Base-by-base conservation (phyloP, 2,888 invertebrate genomes). In the Drosophila borealis region DNA sequence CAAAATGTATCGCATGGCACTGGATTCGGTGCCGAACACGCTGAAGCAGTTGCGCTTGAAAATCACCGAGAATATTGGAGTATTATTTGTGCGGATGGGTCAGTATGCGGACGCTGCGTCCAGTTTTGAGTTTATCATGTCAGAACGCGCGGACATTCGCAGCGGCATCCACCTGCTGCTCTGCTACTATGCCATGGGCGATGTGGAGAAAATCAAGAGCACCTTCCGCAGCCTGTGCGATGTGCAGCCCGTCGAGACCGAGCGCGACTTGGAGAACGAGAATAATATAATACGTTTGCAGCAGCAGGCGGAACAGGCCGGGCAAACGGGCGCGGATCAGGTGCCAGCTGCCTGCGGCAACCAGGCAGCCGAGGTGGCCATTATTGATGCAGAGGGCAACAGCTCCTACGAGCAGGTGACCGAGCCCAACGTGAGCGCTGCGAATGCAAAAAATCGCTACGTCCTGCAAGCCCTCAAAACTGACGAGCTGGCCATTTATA, bases 41-140 rank as follows among this genome's bases (percentile, higher is more conserved):
- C 97, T 98, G 90, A 98, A 98, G 91, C 97, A 97, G 92, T 94
- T 98, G 85, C 96, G 98, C 95, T 96, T 93, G 88, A 98, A 98
- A 93, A 98, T 99, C 78, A 98, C 99, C 95, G 98, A 99, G 93
- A 99, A 99, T 91, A 99, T 99, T 89, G 92, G 92, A 3, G 95
- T 98, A 72, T 94, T 98, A 25, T 96, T 99, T 90, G 97, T 99
- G 25, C 96, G 97, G 90, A 97, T 99, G 96, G 98, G 98, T 33
- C 98, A 98, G 92, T 98, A 98, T 92, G 96, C 96, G 56, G 99
- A 99, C 91, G 99, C 99, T 0, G 96, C 98, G 48, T 97, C 97
- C 4, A 98, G 98, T 87, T 98, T 99, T 92, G 99, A 99, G 91
- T 98, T 98, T 92, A 98, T 99, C 66, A 98, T 99, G 97, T 96